These are phyloP conservation scores for Acleris sparsana DNA, from an alignment of 2,888 invertebrate genomes.

Conservation along the genomic window DNA sequence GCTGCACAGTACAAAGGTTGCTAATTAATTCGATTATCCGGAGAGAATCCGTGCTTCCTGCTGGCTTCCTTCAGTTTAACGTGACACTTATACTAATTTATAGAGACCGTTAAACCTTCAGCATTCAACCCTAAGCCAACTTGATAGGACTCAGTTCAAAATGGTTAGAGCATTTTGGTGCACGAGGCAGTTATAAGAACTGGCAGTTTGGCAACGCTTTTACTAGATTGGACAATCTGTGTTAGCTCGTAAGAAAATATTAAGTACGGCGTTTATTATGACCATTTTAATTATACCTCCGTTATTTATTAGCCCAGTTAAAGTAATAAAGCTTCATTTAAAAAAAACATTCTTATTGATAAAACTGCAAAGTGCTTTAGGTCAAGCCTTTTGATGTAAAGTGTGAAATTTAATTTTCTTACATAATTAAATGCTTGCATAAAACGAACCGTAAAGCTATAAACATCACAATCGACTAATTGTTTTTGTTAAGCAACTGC, in stretches of 20 bases:
- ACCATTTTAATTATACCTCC: background rate
- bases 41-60: slow-evolving; percentile 61
- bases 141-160: slow-evolving; percentile 4
- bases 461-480: too few species aligned
- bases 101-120: slow-evolving; percentile 13
- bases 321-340: too few species aligned
- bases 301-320: background rate
- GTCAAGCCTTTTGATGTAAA: too few species aligned
- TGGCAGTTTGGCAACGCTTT: slow-evolving; percentile 23
- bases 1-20: slow-evolving; percentile 66
- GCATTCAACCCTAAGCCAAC: slow-evolving; percentile 26
- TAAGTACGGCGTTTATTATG: background rate
- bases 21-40: slow-evolving; percentile 77
- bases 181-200: slow-evolving; percentile 22
- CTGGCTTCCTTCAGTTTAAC: slow-evolving; percentile 54
- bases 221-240: slow-evolving; percentile 23
- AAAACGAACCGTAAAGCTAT: too few species aligned
- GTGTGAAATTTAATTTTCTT: background rate
- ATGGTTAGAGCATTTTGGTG: background rate
- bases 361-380: too few species aligned
- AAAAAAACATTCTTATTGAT: too few species aligned
- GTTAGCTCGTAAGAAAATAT: slow-evolving; percentile 6
- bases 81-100: slow-evolving; percentile 41
- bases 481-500: too few species aligned
- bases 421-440: too few species aligned